Percentiles rank a stretch among this genome's conserved stretches.
Evolutionary conservation across 2,113 vertebrate species (phyloP).

Genomic region (Crotalus helleri): DNA sequence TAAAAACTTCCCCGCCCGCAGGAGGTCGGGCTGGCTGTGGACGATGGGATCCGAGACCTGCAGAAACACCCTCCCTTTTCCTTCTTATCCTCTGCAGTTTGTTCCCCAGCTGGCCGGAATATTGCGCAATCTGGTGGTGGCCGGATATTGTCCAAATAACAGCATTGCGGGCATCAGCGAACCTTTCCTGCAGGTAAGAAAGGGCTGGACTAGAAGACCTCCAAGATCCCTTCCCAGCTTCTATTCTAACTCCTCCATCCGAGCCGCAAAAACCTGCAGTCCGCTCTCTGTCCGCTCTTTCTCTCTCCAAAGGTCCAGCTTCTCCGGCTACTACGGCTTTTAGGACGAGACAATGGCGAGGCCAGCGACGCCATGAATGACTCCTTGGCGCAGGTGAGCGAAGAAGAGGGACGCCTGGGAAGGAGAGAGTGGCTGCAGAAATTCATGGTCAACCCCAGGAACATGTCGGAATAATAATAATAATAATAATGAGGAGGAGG

Average conservation of each 20-base stretch:
- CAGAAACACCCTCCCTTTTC: not conserved
- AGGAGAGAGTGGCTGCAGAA: not conserved
- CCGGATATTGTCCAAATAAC: slow-evolving; percentile 82
- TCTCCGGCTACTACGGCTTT: slow-evolving; percentile 80
- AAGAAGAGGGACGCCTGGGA: not conserved
- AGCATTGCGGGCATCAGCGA: slow-evolving; percentile 85
- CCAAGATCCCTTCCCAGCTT: no score
- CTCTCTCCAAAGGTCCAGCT: slow-evolving; percentile 68
- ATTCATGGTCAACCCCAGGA: not conserved
- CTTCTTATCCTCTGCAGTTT: slow-evolving; percentile 56
- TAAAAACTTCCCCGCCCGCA: no score
- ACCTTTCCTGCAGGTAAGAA: slow-evolving; percentile 84
- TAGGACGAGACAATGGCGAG: slow-evolving; percentile 78
- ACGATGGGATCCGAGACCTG: not conserved
- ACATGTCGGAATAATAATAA: no score
- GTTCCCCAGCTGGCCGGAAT: slow-evolving; percentile 83
- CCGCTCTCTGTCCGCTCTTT: no score
- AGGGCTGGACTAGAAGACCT: no score
- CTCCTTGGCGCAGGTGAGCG: slow-evolving; percentile 82
- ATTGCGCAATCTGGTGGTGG: slow-evolving; percentile 79
- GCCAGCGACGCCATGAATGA: slow-evolving; percentile 87
- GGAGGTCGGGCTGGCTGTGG: not conserved
- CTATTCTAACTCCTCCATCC: not conserved
- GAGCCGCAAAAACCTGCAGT: not conserved
- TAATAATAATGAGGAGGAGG: no score